A percentile compares a stretch with the other conserved stretches of the same genome.
Evolutionary conservation across 2,113 vertebrate genomes (phyloP).

Genomic region (Archocentrus centrarchus): DNA sequence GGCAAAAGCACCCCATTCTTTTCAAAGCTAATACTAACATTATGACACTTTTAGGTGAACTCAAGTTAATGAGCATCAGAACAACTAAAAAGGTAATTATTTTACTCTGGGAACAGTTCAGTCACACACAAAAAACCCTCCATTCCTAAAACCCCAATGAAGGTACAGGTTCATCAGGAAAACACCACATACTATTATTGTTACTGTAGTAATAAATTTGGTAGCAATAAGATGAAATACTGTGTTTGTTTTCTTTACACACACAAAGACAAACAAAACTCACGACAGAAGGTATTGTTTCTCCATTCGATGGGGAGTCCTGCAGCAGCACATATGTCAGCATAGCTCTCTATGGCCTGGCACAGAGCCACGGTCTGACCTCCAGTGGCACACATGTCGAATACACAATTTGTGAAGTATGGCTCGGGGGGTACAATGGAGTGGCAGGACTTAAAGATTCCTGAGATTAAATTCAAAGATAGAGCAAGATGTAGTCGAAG

Average conservation of each 20-base stretch:
- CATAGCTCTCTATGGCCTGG: conserved; percentile 88
- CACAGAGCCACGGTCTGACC: conserved; percentile 85
- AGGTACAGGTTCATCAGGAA: background rate
- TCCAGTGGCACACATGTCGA: conserved; percentile 85
- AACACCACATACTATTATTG: background rate
- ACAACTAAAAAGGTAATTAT: background rate
- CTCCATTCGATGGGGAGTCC: conserved; percentile 86
- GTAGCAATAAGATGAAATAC: background rate
- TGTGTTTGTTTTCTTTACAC: background rate
- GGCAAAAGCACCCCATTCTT: background rate
- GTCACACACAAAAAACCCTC: accelerated
- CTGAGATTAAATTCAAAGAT: conserved; percentile 59
- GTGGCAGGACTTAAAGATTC: conserved; percentile 88
- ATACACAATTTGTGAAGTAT: conserved; percentile 87
- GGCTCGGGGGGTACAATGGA: conserved; percentile 72
- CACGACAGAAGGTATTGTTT: conserved; percentile 87
- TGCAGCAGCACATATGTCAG: conserved; percentile 83
- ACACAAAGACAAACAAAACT: conserved; percentile 68
- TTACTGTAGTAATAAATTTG: background rate
- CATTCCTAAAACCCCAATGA: background rate
- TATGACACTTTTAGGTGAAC: background rate
- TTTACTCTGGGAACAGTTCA: too few species aligned
- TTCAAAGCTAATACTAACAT: background rate
- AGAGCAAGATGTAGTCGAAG: background rate
- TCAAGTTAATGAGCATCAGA: background rate